Evolutionary conservation across 2,113 vertebrate species (phyloP), one percentile per base, ranked within the genome.

Genomic region (Lepus americanus): DNA sequence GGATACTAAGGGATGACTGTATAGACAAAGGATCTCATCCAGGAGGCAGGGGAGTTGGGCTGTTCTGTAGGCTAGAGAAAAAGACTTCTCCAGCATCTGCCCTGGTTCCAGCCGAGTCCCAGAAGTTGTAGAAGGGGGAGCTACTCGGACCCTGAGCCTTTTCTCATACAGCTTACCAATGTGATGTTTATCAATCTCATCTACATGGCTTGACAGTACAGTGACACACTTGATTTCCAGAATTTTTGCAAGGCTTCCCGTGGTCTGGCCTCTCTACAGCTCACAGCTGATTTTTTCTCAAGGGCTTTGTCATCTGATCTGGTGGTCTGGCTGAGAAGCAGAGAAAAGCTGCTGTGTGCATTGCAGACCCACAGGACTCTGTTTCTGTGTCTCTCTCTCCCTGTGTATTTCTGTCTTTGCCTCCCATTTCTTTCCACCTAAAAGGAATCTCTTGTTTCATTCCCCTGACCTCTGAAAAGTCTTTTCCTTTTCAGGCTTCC

Each of bases 401-500:
- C 20, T 53, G 5, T 44, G 19, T 66, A 22, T 49, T 0, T 55
- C 7, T 82, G 4, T 39, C 31, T 81, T 7, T 55, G 6, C 86
- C 1, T 86, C 23, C 70, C 10, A 67, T 11, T 49, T 61, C 25
- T 80, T 33, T 76, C 4, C 0, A 13, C 44, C 5, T 4, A 77
- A 36, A 23, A 27, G 19, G 27, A 91, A 67, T n/a, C 22, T 17
- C 27, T 55, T 44, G 8, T n/a, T 23, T 91, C 53, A 66, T 53
- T 12, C 10, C 39, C 8, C 25, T 27, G 9, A 66, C 1, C 9
- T 12, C 0, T 0, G 7, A 17, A 11, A 74, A 83, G 51, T 91
- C 9, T 39, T 51, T 95, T 90, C 63, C 9, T 33, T 11, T 55
- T 92, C 14, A 22, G 73, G 16, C 87, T 95, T 78, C 49, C 81